Evolutionary conservation across 2,888 invertebrate species (phyloP).

Genomic region (Cheilosia impressa): DNA sequence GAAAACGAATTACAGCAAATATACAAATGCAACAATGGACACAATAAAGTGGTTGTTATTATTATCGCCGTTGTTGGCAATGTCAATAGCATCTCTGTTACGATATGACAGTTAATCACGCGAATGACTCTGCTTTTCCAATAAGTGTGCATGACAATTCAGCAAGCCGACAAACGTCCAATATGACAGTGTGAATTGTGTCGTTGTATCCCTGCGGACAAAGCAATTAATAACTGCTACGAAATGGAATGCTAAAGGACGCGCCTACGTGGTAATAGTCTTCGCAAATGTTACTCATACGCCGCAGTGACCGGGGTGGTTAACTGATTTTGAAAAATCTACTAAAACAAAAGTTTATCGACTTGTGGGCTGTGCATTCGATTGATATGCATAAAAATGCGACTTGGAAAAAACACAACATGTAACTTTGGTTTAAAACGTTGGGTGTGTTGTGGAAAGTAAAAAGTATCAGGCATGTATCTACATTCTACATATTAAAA

Average conservation of each 20-base stretch:
- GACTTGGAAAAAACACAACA: too few species aligned
- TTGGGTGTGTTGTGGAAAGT: too few species aligned
- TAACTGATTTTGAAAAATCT: background rate
- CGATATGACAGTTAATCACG: slow-evolving; percentile 38
- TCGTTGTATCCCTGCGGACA: background rate
- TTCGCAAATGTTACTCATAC: background rate
- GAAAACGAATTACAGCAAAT: slow-evolving; percentile 8
- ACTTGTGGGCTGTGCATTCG: too few species aligned
- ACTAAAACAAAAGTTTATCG: too few species aligned
- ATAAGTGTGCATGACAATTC: background rate
- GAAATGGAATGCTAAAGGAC: slow-evolving; percentile 5
- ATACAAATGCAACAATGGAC: slow-evolving; percentile 26
- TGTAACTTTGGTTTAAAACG: too few species aligned
- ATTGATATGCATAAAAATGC: too few species aligned
- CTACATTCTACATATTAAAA: too few species aligned
- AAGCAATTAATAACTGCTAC: slow-evolving; percentile 13
- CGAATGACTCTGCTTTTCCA: slow-evolving; percentile 1
- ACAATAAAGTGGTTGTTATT: background rate
- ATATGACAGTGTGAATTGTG: background rate
- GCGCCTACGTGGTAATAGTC: background rate
- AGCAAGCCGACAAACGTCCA: background rate
- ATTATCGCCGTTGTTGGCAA: slow-evolving; percentile 14
- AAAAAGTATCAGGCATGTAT: too few species aligned
- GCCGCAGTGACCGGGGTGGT: background rate
- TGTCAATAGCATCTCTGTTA: slow-evolving; percentile 52